Conservation (phyloP, 2,888 invertebrate species). For the Agonopterix heracliana region DNA sequence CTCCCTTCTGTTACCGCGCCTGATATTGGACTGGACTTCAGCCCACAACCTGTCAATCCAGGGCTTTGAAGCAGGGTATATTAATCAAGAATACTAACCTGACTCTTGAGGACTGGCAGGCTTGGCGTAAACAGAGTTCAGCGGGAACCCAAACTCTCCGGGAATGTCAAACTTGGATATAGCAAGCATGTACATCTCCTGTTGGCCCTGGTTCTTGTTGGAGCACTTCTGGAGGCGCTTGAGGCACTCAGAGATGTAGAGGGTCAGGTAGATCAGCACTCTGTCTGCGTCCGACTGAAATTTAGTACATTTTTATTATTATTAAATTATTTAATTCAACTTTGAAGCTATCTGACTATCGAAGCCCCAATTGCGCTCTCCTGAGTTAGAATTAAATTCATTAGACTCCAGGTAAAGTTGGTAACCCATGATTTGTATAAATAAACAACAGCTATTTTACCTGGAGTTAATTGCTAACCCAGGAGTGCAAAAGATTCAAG, state of each 20-base stretch:
- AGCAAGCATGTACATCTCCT: conserved; percentile 97
- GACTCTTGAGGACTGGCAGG: conserved; percentile 87
- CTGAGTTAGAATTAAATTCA: no score
- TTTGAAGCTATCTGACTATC: no score
- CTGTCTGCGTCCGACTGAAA: conserved; percentile 95
- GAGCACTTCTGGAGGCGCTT: conserved; percentile 95
- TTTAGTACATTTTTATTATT: not conserved
- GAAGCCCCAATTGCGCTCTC: no score
- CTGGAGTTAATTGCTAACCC: no score
- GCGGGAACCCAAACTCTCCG: conserved; percentile 94
- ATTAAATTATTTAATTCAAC: not conserved
- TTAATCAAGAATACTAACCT: conserved; percentile 67
- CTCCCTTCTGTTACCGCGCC: no score
- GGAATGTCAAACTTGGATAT: conserved; percentile 97
- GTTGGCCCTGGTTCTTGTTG: conserved; percentile 90
- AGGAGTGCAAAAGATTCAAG: no score
- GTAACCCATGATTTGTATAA: no score
- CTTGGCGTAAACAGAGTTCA: conserved; percentile 96
- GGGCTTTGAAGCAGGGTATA: no score
- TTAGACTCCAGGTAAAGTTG: no score
- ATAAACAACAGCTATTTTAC: no score
- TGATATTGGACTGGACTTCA: no score
- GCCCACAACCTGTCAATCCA: no score
- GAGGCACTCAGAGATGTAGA: conserved; percentile 98
- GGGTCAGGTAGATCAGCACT: conserved; percentile 96